Conservation (phyloP, 2,113 vertebrate genomes). For the Nycticebus coucang region DNA sequence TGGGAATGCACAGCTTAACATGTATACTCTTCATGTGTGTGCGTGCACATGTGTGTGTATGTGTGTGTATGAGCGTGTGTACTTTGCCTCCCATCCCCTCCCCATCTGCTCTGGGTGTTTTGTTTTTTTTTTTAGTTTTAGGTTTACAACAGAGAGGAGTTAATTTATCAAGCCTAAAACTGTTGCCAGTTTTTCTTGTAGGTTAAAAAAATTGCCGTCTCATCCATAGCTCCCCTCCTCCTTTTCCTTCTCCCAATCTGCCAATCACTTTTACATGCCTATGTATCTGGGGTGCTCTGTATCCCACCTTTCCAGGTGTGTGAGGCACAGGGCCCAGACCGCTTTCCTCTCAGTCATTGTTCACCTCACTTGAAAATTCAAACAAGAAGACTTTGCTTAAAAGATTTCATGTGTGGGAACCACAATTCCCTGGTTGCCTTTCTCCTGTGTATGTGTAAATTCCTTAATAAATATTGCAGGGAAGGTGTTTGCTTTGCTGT, state of each 20-base stretch:
- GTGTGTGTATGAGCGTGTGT: background rate
- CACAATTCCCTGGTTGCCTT: conserved; percentile 77
- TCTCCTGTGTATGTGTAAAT: conserved; percentile 87
- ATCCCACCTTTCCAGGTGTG: conserved; percentile 66
- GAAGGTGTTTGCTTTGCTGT: conserved; percentile 68
- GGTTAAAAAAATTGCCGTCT: conserved; percentile 74
- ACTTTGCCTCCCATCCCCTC: background rate
- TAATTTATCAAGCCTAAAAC: conserved; percentile 77
- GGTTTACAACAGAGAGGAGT: conserved; percentile 77
- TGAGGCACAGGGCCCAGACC: conserved; percentile 58
- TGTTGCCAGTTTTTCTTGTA: conserved; percentile 74
- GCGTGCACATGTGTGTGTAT: background rate
- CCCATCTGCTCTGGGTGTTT: conserved; percentile 68
- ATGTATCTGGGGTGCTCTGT: conserved; percentile 43
- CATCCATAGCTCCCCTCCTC: conserved; percentile 66
- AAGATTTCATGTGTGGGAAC: conserved; percentile 76
- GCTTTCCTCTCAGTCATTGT: conserved; percentile 63
- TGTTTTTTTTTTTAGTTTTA: conserved; percentile 80
- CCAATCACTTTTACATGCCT: conserved; percentile 36
- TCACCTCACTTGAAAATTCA: conserved; percentile 74
- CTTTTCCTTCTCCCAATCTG: background rate
- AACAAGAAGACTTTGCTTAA: conserved; percentile 76
- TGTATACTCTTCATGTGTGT: background rate
- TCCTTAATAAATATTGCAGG: conserved; percentile 88
- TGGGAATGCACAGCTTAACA: conserved; percentile 5